A percentile compares a stretch with the other conserved stretches of the same genome.
These are phyloP conservation scores for Lacerta bilineata DNA, from an alignment of 2,797 vertebrate species.

Conservation along the genomic window DNA sequence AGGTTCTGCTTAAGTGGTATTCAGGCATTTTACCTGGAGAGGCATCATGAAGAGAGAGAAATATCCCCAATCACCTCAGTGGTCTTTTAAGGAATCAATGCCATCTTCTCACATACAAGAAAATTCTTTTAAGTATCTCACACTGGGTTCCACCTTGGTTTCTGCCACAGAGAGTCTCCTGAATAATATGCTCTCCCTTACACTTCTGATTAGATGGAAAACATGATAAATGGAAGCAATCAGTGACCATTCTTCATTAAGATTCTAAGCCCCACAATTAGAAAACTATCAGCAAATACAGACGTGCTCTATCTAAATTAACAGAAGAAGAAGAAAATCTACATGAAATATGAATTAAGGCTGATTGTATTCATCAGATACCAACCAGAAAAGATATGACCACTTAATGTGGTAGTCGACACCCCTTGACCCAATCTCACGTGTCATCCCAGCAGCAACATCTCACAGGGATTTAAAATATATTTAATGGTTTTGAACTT, in stretches of 20 bases:
- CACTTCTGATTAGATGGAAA: conserved; percentile 49
- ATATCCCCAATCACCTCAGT: conserved; percentile 13
- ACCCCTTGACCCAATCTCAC: background rate
- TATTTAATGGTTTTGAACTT: background rate
- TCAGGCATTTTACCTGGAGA: conserved; percentile 51
- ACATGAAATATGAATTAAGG: conserved; percentile 27
- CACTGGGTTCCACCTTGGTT: conserved; percentile 42
- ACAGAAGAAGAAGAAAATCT: background rate
- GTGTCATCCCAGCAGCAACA: conserved; percentile 4
- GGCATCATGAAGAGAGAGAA: conserved; percentile 32
- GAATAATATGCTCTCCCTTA: conserved; percentile 42
- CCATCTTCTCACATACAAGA: conserved; percentile 61
- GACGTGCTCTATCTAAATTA: conserved; percentile 36
- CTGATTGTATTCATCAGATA: conserved; percentile 42
- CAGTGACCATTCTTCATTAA: conserved; percentile 52
- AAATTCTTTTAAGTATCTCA: conserved; percentile 54
- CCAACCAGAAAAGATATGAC: conserved; percentile 16
- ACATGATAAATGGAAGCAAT: conserved; percentile 18
- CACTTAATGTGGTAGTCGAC: conserved; percentile 18
- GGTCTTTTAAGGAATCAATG: conserved; percentile 62
- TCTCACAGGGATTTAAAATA: conserved; percentile 4
- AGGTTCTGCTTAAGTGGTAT: conserved; percentile 41
- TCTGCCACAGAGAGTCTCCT: conserved; percentile 52
- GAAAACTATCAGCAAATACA: conserved; percentile 29
- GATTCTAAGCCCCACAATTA: conserved; percentile 38